A percentile compares a stretch with the other conserved stretches of the same genome.
phyloP scores from a whole-genome alignment of 1,140 invertebrate genomes.

The Micrasema minimum region DNA sequence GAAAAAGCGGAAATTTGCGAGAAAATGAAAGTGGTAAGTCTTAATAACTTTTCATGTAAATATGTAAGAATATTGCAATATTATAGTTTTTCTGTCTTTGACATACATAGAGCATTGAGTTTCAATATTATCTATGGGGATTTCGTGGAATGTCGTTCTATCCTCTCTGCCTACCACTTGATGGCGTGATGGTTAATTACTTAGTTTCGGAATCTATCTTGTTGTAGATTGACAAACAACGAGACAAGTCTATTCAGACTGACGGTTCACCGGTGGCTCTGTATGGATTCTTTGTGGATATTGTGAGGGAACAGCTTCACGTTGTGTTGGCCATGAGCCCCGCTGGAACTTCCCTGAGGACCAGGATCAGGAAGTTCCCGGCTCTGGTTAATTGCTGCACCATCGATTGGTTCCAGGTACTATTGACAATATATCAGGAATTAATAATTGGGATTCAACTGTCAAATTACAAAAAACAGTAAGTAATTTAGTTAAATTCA shows the following conservation, averaged over 20 bases:
- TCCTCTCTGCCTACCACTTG: too few relatives aligned
- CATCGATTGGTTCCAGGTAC: slow-evolving; percentile 96
- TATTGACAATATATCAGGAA: not conserved
- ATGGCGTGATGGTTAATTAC: too few relatives aligned
- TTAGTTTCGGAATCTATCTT: too few relatives aligned
- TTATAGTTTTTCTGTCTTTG: not conserved
- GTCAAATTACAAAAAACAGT: not conserved
- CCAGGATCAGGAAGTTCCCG: slow-evolving; percentile 91
- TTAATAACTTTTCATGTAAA: not conserved
- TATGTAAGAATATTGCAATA: not conserved
- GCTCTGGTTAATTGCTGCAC: slow-evolving; percentile 96
- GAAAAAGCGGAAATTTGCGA: slow-evolving; percentile 94
- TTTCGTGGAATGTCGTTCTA: too few relatives aligned
- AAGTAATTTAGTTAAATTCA: too few relatives aligned
- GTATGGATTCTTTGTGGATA: slow-evolving; percentile 92
- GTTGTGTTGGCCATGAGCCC: slow-evolving; percentile 94
- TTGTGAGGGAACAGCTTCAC: slow-evolving; percentile 92
- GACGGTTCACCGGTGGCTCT: slow-evolving; percentile 90
- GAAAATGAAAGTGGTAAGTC: slow-evolving; percentile 80
- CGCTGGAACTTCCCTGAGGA: slow-evolving; percentile 86
- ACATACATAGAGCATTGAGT: not conserved
- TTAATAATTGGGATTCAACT: not conserved
- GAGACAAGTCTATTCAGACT: slow-evolving; percentile 90
- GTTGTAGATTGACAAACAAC: slow-evolving; percentile 83
- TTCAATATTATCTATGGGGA: not conserved